Evolutionary conservation across 2,888 invertebrate species (phyloP).

Genomic region (Hypena proboscidalis): DNA sequence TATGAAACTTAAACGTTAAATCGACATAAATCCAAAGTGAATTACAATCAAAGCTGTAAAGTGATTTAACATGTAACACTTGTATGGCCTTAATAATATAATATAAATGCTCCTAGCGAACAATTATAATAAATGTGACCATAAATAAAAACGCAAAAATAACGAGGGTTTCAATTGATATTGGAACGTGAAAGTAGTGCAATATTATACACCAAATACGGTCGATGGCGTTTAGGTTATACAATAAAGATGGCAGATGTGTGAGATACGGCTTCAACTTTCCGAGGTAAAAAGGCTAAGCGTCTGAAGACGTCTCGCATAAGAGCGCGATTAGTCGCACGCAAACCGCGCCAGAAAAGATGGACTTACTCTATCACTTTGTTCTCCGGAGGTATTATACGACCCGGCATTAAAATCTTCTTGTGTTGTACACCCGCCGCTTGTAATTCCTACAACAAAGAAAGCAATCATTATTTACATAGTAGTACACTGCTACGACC

Average conservation of each 20-base stretch:
- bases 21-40: too few species aligned
- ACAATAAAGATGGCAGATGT: conserved; percentile 35
- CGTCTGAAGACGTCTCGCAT: conserved; percentile 36
- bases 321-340: conserved; percentile 54
- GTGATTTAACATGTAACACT: too few species aligned
- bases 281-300: conserved; percentile 48
- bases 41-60: neutral
- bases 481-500: conserved; percentile 14
- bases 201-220: conserved; percentile 39
- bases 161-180: too few species aligned
- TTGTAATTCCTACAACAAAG: conserved; percentile 71
- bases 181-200: too few species aligned
- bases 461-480: conserved; percentile 44
- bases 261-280: conserved; percentile 53
- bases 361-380: conserved; percentile 72
- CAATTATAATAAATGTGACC: neutral
- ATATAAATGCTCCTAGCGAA: too few species aligned
- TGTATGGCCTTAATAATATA: too few species aligned
- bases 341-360: conserved; percentile 42
- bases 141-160: neutral
- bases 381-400: conserved; percentile 68
- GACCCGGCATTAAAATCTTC: conserved; percentile 77
- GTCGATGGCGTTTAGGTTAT: conserved; percentile 36
- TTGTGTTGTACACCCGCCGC: conserved; percentile 65
- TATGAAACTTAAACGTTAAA: too few species aligned